Conservation (phyloP, 2,113 vertebrate genomes). For the Apistogramma diplotaenia region DNA sequence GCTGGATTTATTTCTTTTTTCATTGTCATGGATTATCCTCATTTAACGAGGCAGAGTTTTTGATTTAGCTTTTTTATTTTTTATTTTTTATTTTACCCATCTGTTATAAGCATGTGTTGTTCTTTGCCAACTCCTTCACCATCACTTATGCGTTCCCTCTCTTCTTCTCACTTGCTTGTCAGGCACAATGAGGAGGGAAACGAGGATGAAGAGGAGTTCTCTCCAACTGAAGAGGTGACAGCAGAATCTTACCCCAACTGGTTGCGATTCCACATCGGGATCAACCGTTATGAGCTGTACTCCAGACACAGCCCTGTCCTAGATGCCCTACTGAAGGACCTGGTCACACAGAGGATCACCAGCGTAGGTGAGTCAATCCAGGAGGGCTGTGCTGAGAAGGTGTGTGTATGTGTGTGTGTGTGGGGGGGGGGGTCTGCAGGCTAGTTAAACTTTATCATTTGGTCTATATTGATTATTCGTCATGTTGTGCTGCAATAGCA, state of each 20-base stretch:
- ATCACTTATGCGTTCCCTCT: background rate
- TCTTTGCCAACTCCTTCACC: background rate
- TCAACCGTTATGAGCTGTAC: slow-evolving; percentile 94
- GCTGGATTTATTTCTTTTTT: background rate
- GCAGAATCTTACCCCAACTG: slow-evolving; percentile 94
- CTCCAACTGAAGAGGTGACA: slow-evolving; percentile 82
- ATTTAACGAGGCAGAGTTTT: background rate
- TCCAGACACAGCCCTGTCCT: slow-evolving; percentile 85
- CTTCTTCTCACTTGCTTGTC: background rate
- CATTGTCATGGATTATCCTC: background rate
- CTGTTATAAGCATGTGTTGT: background rate
- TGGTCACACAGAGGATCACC: slow-evolving; percentile 87
- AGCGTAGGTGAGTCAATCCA: slow-evolving; percentile 87
- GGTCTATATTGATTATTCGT: background rate
- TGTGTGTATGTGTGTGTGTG: background rate
- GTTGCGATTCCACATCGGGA: slow-evolving; percentile 96
- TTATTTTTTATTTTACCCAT: background rate
- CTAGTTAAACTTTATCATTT: background rate
- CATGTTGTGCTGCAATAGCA: background rate
- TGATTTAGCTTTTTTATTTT: too few relatives aligned
- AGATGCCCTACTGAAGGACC: slow-evolving; percentile 86
- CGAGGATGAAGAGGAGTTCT: slow-evolving; percentile 80
- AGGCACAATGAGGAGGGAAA: slow-evolving; percentile 81
- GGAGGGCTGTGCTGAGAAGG: background rate
- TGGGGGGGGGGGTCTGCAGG: background rate